A percentile compares a stretch with the other conserved stretches of the same genome.
Evolutionary conservation across 2,113 vertebrate genomes (phyloP).

Genomic region (Hemiscyllium ocellatum): DNA sequence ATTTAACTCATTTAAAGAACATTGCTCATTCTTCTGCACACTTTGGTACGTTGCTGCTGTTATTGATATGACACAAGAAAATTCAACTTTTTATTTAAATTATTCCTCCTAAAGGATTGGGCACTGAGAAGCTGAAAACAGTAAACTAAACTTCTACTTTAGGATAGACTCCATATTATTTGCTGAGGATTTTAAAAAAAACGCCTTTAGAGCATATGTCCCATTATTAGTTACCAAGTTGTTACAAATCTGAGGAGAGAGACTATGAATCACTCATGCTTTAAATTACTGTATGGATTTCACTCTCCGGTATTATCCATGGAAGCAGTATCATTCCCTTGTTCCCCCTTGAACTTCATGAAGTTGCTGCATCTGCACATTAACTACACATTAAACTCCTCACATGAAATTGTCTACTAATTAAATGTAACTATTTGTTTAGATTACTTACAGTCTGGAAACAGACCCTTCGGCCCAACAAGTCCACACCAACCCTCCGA

Average conservation of each 20-base stretch:
- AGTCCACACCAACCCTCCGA: no score
- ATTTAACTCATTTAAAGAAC: neutral
- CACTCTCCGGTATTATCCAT: neutral
- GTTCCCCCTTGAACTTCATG: neutral
- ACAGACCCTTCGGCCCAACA: no score
- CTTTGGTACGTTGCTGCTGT: neutral
- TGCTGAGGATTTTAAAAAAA: neutral
- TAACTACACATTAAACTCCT: neutral
- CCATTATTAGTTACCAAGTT: neutral
- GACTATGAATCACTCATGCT: neutral
- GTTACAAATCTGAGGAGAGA: neutral
- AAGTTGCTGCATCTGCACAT: neutral
- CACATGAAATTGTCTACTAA: neutral
- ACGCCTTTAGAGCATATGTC: neutral
- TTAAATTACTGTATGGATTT: neutral
- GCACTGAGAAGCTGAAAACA: neutral
- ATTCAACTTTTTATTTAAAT: neutral
- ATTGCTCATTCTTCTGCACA: neutral
- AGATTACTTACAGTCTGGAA: no score
- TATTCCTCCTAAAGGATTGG: neutral
- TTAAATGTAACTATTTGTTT: neutral
- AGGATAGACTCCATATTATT: neutral
- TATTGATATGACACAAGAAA: neutral
- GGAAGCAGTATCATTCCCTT: neutral
- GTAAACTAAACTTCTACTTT: neutral